phyloP scores from a whole-genome alignment of 23 tunicate genomes.

The Trididemnum miniatum region DNA sequence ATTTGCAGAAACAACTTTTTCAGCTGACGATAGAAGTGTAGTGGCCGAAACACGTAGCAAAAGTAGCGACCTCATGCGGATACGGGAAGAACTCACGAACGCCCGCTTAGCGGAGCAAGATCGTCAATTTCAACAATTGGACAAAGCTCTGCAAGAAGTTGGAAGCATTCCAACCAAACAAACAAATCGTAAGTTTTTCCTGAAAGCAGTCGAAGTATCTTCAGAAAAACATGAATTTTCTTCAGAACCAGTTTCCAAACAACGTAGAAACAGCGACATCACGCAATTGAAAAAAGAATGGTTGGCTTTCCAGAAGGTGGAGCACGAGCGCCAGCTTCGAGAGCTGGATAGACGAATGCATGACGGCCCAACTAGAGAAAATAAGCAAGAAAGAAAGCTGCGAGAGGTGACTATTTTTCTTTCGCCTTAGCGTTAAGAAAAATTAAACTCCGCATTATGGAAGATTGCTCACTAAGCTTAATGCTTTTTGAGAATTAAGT shows the following conservation, averaged over 20 bases:
- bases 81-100: background rate
- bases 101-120: background rate
- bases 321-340: slow-evolving; percentile 30
- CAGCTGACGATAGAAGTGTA: slow-evolving; percentile 8
- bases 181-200: no score
- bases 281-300: slow-evolving; percentile 44
- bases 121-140: background rate
- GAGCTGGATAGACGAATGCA: slow-evolving; percentile 11
- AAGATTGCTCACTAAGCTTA: no score
- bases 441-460: no score
- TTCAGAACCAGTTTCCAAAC: no score
- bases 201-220: no score
- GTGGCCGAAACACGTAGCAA: slow-evolving; percentile 3
- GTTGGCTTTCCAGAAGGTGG: slow-evolving; percentile 60
- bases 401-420: slow-evolving; percentile 29
- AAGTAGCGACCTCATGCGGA: background rate
- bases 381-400: slow-evolving; percentile 47
- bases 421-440: no score
- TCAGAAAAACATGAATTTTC: no score
- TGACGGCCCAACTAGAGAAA: slow-evolving; percentile 28
- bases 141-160: background rate
- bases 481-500: no score
- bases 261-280: slow-evolving; percentile 1
- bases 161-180: no score
- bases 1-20: slow-evolving; percentile 18